A percentile compares a stretch with the other conserved stretches of the same genome.
These are phyloP conservation scores for Eupithecia vulgata DNA, from an alignment of 2,888 invertebrate species.

Conservation along the genomic window DNA sequence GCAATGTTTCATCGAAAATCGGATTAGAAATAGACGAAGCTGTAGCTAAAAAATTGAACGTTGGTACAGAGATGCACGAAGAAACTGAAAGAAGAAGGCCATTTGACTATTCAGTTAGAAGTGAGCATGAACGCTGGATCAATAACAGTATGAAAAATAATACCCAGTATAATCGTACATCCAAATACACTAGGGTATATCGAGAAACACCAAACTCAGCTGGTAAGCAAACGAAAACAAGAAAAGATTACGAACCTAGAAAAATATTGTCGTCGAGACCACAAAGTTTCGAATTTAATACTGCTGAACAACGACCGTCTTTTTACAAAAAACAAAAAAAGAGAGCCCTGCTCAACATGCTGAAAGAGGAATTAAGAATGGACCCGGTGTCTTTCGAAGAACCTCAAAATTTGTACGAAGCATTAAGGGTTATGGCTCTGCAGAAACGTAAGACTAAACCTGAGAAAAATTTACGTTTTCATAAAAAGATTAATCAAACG, in stretches of 20 bases:
- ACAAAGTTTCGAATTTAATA: slow-evolving; percentile 26
- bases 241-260: slow-evolving; percentile 33
- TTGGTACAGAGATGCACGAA: slow-evolving; percentile 17
- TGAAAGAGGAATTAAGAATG: slow-evolving; percentile 60
- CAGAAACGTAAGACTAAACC: slow-evolving; percentile 51
- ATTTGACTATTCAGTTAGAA: slow-evolving; percentile 23
- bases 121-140: slow-evolving; percentile 23
- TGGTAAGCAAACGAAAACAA: neutral
- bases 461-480: slow-evolving; percentile 34
- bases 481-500: slow-evolving; percentile 3
- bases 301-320: slow-evolving; percentile 22
- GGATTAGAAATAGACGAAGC: slow-evolving; percentile 58
- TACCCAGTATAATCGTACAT: neutral
- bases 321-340: slow-evolving; percentile 49
- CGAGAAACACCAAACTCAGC: neutral
- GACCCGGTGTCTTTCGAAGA: slow-evolving; percentile 51
- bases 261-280: slow-evolving; percentile 30
- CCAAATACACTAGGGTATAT: neutral
- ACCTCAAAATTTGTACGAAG: slow-evolving; percentile 62
- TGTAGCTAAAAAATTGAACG: slow-evolving; percentile 52
- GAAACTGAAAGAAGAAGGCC: neutral
- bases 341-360: slow-evolving; percentile 52
- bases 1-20: slow-evolving; percentile 46
- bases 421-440: slow-evolving; percentile 61
- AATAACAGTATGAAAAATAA: slow-evolving; percentile 13